Conservation (phyloP, 2,888 invertebrate species). For the Dicycla oo region DNA sequence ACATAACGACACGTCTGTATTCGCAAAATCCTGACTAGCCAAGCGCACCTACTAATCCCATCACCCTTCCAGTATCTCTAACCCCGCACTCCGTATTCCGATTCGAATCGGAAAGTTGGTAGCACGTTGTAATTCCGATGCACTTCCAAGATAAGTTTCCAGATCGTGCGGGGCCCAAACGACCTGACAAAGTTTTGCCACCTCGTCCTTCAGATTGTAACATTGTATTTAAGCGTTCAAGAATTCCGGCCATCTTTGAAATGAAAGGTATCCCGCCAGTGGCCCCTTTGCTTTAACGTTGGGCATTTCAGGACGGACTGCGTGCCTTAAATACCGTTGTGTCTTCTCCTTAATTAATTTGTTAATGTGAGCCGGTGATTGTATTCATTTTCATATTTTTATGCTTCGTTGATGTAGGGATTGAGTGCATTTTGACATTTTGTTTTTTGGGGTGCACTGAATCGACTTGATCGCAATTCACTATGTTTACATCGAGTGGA, state of each 20-base stretch:
- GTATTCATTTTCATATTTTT: slow-evolving; percentile 33
- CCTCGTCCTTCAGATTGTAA: slow-evolving; percentile 70
- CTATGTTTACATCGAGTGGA: neutral
- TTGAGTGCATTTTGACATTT: slow-evolving; percentile 6
- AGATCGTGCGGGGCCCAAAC: slow-evolving; percentile 82
- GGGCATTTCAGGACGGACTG: slow-evolving; percentile 64
- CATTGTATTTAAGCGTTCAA: slow-evolving; percentile 72
- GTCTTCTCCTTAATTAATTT: slow-evolving; percentile 63
- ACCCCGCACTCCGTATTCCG: slow-evolving; percentile 71
- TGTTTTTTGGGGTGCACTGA: neutral
- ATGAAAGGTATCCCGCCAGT: slow-evolving; percentile 69
- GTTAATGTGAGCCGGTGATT: slow-evolving; percentile 46
- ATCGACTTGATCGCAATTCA: neutral
- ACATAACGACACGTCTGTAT: too few species aligned
- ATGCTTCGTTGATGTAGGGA: slow-evolving; percentile 2
- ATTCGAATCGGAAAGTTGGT: slow-evolving; percentile 83
- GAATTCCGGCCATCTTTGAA: slow-evolving; percentile 72
- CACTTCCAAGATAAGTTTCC: slow-evolving; percentile 85
- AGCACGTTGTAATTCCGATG: slow-evolving; percentile 87
- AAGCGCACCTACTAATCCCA: neutral
- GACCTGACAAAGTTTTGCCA: slow-evolving; percentile 84
- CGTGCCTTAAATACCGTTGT: slow-evolving; percentile 62
- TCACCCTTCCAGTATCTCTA: slow-evolving; percentile 71
- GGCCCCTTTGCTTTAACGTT: slow-evolving; percentile 61
- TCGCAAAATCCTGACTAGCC: too few species aligned